Evolutionary conservation across 2,888 invertebrate species (phyloP).

Genomic region (Pediacus dermestoides): DNA sequence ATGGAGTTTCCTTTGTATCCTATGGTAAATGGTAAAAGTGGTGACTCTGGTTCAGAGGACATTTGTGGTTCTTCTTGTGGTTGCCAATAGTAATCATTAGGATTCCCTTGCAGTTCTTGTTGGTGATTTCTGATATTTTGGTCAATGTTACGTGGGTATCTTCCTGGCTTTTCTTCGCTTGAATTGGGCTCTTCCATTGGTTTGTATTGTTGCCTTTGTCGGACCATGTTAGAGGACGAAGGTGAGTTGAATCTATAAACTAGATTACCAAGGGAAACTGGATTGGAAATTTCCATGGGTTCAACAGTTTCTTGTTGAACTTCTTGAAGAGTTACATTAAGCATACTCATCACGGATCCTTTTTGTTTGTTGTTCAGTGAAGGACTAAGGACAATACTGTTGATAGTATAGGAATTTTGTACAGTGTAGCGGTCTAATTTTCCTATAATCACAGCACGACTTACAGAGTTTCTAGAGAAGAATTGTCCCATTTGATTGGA

Average conservation of each 20-base stretch:
- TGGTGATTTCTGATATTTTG: constrained; percentile 1
- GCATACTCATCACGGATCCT: constrained; percentile 52
- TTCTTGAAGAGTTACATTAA: constrained; percentile 53
- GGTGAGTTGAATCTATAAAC: constrained; percentile 54
- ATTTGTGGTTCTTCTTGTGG: constrained; percentile 30
- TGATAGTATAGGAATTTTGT: constrained; percentile 61
- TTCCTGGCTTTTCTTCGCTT: background rate
- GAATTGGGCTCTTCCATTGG: background rate
- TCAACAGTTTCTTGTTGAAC: constrained; percentile 45
- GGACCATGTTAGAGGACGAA: constrained; percentile 21
- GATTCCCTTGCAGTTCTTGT: background rate
- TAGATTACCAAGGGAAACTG: constrained; percentile 53
- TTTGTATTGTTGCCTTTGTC: background rate
- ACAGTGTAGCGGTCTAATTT: constrained; percentile 56
- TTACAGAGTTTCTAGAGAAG: constrained; percentile 55
- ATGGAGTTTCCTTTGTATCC: constrained; percentile 51
- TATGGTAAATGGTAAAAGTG: constrained; percentile 49
- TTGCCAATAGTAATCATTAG: background rate
- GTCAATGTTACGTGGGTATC: background rate
- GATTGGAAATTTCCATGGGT: constrained; percentile 46
- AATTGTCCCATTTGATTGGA: constrained; percentile 37
- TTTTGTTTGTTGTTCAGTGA: constrained; percentile 56
- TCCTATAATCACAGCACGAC: constrained; percentile 56
- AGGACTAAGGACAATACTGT: constrained; percentile 58
- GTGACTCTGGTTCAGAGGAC: constrained; percentile 45